Percentiles rank a stretch among this genome's conserved stretches.
phyloP scores from a whole-genome alignment of 2,888 invertebrate genomes.

The Helleia helle region DNA sequence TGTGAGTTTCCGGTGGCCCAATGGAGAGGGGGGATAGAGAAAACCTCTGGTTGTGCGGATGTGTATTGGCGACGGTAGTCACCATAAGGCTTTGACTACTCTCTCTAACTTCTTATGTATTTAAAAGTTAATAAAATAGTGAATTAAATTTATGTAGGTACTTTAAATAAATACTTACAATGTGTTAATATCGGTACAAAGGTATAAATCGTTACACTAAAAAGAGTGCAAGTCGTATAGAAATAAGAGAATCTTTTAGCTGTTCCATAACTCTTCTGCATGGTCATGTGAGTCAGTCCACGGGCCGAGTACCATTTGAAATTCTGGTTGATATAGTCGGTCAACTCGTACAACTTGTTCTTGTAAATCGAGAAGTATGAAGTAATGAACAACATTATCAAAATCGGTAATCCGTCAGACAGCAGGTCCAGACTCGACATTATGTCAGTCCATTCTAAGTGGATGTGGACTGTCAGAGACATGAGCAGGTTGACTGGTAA shows the following conservation, averaged over 20 bases:
- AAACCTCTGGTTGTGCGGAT: too few relatives aligned
- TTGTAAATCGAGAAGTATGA: slow-evolving; percentile 42
- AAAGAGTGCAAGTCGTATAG: slow-evolving; percentile 53
- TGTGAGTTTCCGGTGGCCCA: too few relatives aligned
- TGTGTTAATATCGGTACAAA: slow-evolving; percentile 40
- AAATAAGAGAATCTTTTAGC: slow-evolving; percentile 46
- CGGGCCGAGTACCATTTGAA: slow-evolving; percentile 51
- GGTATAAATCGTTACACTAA: slow-evolving; percentile 51
- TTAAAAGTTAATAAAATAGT: too few relatives aligned
- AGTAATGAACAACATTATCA: slow-evolving; percentile 42
- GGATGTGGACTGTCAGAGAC: slow-evolving; percentile 37
- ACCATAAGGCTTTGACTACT: too few relatives aligned
- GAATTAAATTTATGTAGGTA: too few relatives aligned
- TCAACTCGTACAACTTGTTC: slow-evolving; percentile 38
- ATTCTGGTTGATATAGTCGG: slow-evolving; percentile 40
- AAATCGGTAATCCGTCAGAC: slow-evolving; percentile 45
- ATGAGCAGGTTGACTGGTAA: slow-evolving; percentile 30
- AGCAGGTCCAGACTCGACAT: slow-evolving; percentile 48
- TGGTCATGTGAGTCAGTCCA: slow-evolving; percentile 58
- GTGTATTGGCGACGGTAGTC: too few relatives aligned
- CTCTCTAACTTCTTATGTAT: too few relatives aligned
- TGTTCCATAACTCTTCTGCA: slow-evolving; percentile 37
- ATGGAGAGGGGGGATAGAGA: too few relatives aligned
- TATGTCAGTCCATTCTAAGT: slow-evolving; percentile 43
- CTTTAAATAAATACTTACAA: slow-evolving; percentile 38